Evolutionary conservation across 2,888 invertebrate genomes (phyloP), one percentile per base, ranked within the genome.

Genomic region (Chrysotoxum bicinctum): DNA sequence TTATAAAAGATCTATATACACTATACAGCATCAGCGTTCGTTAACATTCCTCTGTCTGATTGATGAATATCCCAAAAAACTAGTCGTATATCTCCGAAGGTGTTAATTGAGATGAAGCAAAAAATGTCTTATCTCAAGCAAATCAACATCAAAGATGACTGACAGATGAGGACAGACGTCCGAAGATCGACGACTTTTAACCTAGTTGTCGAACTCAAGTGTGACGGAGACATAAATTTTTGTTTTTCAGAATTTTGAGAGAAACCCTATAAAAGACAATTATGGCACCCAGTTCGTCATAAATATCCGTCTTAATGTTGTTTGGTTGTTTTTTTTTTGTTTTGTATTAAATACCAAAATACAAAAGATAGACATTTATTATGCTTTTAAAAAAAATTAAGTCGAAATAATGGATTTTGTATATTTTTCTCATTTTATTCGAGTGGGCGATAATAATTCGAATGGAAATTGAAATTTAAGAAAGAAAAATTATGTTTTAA

Each of bases 101-200:
- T 74, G 72, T 32, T 78, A 78, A 77, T 77, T 54, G 37, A 73
- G 48, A 21, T 66, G 50, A 60, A 72, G 62, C 19, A 35, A 35
- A 21, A 37, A 16, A 37, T n/a, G 5, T 40, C 9, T 30, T 52
- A 21, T 43, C 30, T 30, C 10, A 12, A 14, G 60, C 26, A 50
- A 10, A 62, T 32, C 30, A 62, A 60, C 35, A 50, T 60, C 14
- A 35, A 19, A 54, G 16, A 14, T 62, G 19, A 62, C 19, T 12
- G 52, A 40, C 62, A 40, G 37, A 10, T 26, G 37, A 40, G 50
- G 37, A 37, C 14, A 52, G 10, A 16, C 10, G 3, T 14, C 19
- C 3, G n/a, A n/a, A n/a, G n/a, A n/a, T n/a, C 9, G 45, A 8
- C 35, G n/a, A 26, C 32, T 14, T 50, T 50, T 37, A 58, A 8